Evolutionary conservation across 1,140 invertebrate species (phyloP), one percentile per base, ranked within the genome.

Genomic region (Lanistes nyassanus): DNA sequence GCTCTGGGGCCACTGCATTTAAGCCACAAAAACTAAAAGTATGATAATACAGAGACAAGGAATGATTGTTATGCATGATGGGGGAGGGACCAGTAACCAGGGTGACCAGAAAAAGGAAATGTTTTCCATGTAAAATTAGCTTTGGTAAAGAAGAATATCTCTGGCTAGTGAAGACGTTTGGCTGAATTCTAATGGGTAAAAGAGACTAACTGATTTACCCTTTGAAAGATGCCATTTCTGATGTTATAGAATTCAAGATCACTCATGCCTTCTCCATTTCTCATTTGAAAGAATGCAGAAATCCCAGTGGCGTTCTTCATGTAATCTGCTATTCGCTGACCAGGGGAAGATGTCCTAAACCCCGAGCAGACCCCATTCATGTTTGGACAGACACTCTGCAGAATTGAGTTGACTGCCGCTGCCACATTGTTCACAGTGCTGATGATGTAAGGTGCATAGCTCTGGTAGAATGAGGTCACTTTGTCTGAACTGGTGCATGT

Each of bases 371-470:
- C 51, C 11, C 80, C 80, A 58, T 67, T 79, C 21, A 51, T 62
- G 19, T 6, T 70, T 6, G 80, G 83, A 79, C 87, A 88, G 31
- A 76, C 60, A 1, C 80, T 64, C 31, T 62, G 60, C 9, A 88
- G 36, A 2, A 81, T 79, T 26, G 75, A 60, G 67, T 85, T 77
- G 9, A 87, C 39, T 3, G 82, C 85, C 5, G 70, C 60, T 0
- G 83, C 82, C 37, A 81, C 74, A 5, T 79, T 67, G 56, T 83
- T 80, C 5, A 87, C 79, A 21, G 84, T 77, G 68, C 80, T 75
- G 3, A 88, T 83, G 11, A 81, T 72, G 74, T 79, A 85, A 23
- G 77, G 65, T 29, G 79, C 34, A 29, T 79, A 76, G n/a, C 67
- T 64, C 75, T 37, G 67, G 67, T 55, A 68, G 65, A 77, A 68